A percentile compares a stretch with the other conserved stretches of the same genome.
Conservation (phyloP, 2,113 vertebrate species). For the Lathamus discolor region DNA sequence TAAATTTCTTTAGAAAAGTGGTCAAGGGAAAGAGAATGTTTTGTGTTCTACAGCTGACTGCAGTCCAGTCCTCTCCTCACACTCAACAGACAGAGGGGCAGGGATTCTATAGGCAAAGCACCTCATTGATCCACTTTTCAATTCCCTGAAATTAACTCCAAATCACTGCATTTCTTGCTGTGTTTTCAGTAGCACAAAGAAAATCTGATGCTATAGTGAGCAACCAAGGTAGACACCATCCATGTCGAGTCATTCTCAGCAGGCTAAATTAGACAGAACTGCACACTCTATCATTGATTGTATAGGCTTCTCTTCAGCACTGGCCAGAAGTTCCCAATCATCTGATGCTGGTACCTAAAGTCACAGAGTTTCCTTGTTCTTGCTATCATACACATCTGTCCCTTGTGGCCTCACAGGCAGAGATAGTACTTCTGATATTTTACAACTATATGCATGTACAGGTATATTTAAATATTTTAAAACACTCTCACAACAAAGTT, state of each 20-base stretch:
- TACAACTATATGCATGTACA: neutral
- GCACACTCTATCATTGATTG: neutral
- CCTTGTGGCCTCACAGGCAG: neutral
- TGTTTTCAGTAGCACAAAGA: neutral
- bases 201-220: neutral
- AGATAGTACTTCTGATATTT: neutral
- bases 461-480: neutral
- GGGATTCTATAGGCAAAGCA: neutral
- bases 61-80: neutral
- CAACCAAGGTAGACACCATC: accelerated
- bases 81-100: neutral
- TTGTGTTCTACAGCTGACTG: neutral
- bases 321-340: neutral
- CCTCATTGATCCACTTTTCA: neutral
- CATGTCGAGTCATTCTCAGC: neutral
- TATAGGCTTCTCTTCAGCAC: neutral
- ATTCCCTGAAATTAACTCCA: neutral
- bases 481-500: neutral
- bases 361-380: neutral
- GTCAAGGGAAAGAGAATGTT: neutral
- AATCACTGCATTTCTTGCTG: neutral
- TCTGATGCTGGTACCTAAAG: neutral
- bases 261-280: neutral
- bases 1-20: neutral
- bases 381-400: neutral